phyloP scores from a whole-genome alignment of 2,888 invertebrate species.

The Lithophane ornitopus region DNA sequence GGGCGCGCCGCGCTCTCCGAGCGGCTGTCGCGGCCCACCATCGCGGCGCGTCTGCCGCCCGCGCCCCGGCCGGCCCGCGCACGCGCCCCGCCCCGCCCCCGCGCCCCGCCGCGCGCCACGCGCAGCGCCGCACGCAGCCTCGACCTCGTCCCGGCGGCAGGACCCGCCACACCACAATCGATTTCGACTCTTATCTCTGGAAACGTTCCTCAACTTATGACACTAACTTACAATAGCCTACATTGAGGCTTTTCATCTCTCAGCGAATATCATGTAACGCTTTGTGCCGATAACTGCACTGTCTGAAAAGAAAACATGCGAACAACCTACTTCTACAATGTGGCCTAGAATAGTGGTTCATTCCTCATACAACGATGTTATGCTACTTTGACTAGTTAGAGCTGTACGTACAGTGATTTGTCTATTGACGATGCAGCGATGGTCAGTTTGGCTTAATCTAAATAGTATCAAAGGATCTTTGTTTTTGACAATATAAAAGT shows the following conservation, averaged over 20 bases:
- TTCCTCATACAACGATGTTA: background rate
- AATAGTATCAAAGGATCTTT: background rate
- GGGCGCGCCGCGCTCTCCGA: constrained; percentile 90
- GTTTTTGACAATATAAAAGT: background rate
- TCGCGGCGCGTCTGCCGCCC: constrained; percentile 90
- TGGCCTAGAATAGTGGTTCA: background rate
- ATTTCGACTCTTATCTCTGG: constrained; percentile 75
- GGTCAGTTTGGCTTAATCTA: background rate
- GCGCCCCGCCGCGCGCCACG: constrained; percentile 63
- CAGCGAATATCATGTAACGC: constrained; percentile 4
- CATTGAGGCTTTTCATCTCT: constrained; percentile 49
- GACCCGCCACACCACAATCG: constrained; percentile 71
- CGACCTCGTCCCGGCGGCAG: constrained; percentile 68
- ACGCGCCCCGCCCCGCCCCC: constrained; percentile 72
- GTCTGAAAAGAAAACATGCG: background rate
- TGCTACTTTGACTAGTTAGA: background rate
- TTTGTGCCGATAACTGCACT: constrained; percentile 12
- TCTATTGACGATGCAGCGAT: background rate
- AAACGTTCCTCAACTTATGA: constrained; percentile 62
- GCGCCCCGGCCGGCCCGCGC: constrained; percentile 78
- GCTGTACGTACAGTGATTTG: constrained; percentile 12
- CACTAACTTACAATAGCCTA: constrained; percentile 51
- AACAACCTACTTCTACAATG: constrained; percentile 1
- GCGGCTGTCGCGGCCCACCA: constrained; percentile 91
- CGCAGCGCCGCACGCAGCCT: constrained; percentile 73